Conservation (phyloP, 2,888 invertebrate genomes). For the Calameuta filiformis region DNA sequence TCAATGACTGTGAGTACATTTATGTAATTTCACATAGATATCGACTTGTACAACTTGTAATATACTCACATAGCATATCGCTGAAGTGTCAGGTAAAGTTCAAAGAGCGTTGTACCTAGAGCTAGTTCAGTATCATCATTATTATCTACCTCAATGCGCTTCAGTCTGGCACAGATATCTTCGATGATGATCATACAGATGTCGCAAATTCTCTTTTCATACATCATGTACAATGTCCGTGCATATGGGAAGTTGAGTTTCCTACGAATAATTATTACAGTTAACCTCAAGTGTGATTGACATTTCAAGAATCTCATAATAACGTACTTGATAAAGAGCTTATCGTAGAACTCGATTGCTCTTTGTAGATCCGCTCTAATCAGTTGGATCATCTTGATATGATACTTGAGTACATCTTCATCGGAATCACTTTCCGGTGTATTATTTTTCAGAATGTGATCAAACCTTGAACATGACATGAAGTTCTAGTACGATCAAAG, state of each 20-base stretch:
- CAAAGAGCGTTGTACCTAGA: slow-evolving; percentile 90
- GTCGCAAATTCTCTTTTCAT: slow-evolving; percentile 78
- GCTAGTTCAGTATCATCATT: slow-evolving; percentile 73
- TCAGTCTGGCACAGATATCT: slow-evolving; percentile 80
- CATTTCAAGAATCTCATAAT: neutral
- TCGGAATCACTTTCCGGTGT: slow-evolving; percentile 73
- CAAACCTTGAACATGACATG: slow-evolving; percentile 65
- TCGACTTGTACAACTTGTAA: neutral
- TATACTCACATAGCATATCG: slow-evolving; percentile 80
- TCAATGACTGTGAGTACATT: neutral
- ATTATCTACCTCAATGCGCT: slow-evolving; percentile 69
- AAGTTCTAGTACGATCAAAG: neutral
- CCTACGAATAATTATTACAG: slow-evolving; percentile 59
- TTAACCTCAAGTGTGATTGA: neutral
- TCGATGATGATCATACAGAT: slow-evolving; percentile 78
- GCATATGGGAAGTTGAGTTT: slow-evolving; percentile 80
- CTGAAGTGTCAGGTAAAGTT: slow-evolving; percentile 90
- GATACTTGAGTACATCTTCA: slow-evolving; percentile 78
- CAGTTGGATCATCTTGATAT: slow-evolving; percentile 86
- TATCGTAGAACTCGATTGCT: slow-evolving; percentile 84
- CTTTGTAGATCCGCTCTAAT: slow-evolving; percentile 83
- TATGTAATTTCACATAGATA: neutral
- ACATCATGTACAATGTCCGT: slow-evolving; percentile 76
- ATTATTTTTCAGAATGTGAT: slow-evolving; percentile 79
- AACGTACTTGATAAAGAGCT: slow-evolving; percentile 85